Evolutionary conservation across 1,140 invertebrate genomes (phyloP).

Genomic region (Spodoptera litura): DNA sequence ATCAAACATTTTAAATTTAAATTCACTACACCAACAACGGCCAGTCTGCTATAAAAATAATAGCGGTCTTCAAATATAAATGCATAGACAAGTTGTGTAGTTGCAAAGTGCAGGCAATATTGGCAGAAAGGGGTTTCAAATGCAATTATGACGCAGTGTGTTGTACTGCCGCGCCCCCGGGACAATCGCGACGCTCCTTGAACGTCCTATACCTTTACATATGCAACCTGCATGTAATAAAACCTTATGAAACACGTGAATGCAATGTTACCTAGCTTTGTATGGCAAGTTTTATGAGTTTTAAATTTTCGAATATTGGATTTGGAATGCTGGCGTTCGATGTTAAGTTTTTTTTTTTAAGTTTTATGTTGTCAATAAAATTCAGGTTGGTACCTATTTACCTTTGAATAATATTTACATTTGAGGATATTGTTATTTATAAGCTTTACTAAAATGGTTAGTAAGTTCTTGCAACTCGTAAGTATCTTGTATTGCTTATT

Average conservation of each 20-base stretch:
- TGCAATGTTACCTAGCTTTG: constrained; percentile 5
- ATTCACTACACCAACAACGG: constrained; percentile 16
- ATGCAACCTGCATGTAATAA: constrained; percentile 24
- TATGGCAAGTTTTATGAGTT: constrained; percentile 16
- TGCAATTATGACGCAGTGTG: constrained; percentile 77
- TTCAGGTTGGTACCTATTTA: no score
- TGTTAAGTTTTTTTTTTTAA: no score
- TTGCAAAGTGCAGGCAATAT: constrained; percentile 68
- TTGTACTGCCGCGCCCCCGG: constrained; percentile 57
- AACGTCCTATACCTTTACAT: constrained; percentile 41
- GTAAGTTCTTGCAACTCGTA: neutral
- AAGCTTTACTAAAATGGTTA: no score
- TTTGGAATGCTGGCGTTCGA: neutral
- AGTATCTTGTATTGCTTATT: no score
- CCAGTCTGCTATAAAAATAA: constrained; percentile 13
- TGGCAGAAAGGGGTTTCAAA: constrained; percentile 67
- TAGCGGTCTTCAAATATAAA: constrained; percentile 36
- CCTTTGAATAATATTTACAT: no score
- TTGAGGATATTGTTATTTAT: no score
- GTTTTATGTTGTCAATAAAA: no score
- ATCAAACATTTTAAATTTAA: constrained; percentile 12
- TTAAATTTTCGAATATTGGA: constrained; percentile 34
- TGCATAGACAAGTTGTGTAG: constrained; percentile 48
- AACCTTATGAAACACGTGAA: constrained; percentile 38
- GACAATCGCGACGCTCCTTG: constrained; percentile 55